phyloP scores from a whole-genome alignment of 2,113 vertebrate species.

The Grantiella picta region DNA sequence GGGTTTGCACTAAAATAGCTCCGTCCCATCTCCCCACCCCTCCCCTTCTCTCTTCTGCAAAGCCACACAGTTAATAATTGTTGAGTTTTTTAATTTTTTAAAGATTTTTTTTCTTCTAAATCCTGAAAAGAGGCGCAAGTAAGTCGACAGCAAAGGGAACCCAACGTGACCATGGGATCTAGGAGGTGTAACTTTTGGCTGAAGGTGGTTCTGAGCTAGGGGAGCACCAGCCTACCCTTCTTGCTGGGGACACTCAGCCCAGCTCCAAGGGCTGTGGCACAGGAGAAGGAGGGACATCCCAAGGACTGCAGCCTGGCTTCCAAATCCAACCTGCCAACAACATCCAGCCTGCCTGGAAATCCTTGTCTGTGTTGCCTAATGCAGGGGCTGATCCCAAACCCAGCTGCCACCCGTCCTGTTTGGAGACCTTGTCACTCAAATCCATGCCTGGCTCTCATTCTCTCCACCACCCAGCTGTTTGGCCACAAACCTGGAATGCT shows the following conservation, averaged over 20 bases:
- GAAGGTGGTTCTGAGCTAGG: background rate
- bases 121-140: background rate
- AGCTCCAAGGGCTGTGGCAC: background rate
- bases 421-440: background rate
- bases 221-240: background rate
- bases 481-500: background rate
- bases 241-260: background rate
- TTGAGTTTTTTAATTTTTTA: background rate
- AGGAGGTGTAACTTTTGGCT: background rate
- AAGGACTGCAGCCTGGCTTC: accelerated
- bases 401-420: background rate
- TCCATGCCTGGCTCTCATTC: background rate
- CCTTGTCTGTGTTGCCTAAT: background rate
- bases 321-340: background rate
- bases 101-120: accelerated
- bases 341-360: background rate
- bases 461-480: background rate
- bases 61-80: background rate
- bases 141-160: background rate
- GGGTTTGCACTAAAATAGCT: background rate
- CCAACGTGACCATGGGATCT: accelerated
- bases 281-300: background rate
- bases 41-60: background rate
- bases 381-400: background rate
- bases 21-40: background rate